A percentile compares a stretch with the other conserved stretches of the same genome.
These are phyloP conservation scores for Drosophila yooni DNA, from an alignment of 2,888 invertebrate genomes.

Conservation along the genomic window DNA sequence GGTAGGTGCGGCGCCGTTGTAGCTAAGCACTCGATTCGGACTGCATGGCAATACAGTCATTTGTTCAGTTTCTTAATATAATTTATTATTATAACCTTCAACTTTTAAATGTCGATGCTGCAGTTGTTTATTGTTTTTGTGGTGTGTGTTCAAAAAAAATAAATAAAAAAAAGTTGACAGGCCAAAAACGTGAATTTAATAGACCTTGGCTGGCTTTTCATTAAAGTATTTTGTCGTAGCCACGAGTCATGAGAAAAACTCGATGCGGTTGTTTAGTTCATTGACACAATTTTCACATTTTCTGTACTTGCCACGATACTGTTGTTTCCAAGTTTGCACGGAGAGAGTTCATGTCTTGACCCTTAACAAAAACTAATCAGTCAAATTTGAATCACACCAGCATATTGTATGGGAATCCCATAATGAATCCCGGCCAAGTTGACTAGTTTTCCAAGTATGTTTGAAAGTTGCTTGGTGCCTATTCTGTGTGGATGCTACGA, in stretches of 20 bases:
- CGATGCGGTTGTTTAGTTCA: slow-evolving; percentile 53
- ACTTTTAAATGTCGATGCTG: slow-evolving; percentile 64
- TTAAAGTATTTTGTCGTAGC: slow-evolving; percentile 14
- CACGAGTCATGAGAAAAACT: slow-evolving; percentile 49
- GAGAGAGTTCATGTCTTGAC: neutral
- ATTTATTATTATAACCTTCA: slow-evolving; percentile 73
- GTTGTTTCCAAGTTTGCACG: neutral
- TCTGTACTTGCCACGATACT: neutral
- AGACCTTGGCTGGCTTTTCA: slow-evolving; percentile 55
- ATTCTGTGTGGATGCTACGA: neutral
- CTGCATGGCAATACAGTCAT: slow-evolving; percentile 14
- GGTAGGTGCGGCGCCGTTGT: neutral
- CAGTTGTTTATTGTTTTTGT: slow-evolving; percentile 13
- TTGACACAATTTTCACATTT: slow-evolving; percentile 61
- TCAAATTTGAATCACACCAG: neutral
- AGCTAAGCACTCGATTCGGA: slow-evolving; percentile 13
- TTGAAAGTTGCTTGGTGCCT: neutral
- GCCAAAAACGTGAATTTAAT: slow-evolving; percentile 65
- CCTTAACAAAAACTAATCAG: neutral
- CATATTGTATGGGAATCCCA: neutral
- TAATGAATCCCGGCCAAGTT: neutral
- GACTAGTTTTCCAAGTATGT: neutral
- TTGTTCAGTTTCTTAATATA: slow-evolving; percentile 38
- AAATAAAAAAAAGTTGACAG: slow-evolving; percentile 8
- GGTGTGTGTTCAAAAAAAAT: neutral